Evolutionary conservation across 2,888 invertebrate genomes (phyloP), one percentile per base, ranked within the genome.

Genomic region (Tuta absoluta): DNA sequence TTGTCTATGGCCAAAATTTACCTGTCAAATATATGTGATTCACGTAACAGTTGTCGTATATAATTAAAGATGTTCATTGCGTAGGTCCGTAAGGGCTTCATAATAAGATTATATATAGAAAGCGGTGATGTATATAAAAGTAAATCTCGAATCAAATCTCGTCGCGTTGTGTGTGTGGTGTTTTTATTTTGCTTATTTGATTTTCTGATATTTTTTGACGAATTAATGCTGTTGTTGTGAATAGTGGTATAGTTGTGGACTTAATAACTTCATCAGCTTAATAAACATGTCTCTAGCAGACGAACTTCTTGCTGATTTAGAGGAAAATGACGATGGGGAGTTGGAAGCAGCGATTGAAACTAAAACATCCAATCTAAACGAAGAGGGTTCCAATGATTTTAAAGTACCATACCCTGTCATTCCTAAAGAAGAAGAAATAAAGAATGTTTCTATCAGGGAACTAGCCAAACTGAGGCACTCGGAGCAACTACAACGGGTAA

Each of bases 281-380:
- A 24, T 33, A 28, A 80, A 66, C 74, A 99, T 99, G 99, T 99
- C 99, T 79, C 90, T 99, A 71, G 99, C 99, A 0, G 99, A 99
- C 80, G 99, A 99, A 91, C 91, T 99, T 69, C 91, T 99, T 64
- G 99, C 99, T 24, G 99, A 99, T 93, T 94, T 99, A 69, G 99
- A 99, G 88, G 98, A 97, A 80, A 97, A 96, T 77, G 96, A 96
- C 68, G 96, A 96, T 77, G 94, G 94, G 10, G 93, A 93, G 68
- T 85, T 94, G 69, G 94, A 94, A 75, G 93, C 94, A 62, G 82
- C 92, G 17, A 90, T 93, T 75, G 93, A 93, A 71, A 81, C 78
- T 62, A 92, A 93, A 73, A 85, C 89, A 63, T 80, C 86, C 45
- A 86, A 87, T 69, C 0, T 14, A 14, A 81, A 80, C 59, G 74